Evolutionary conservation across 2,797 vertebrate species (phyloP).

Genomic region (Ctenopoma multispine): DNA sequence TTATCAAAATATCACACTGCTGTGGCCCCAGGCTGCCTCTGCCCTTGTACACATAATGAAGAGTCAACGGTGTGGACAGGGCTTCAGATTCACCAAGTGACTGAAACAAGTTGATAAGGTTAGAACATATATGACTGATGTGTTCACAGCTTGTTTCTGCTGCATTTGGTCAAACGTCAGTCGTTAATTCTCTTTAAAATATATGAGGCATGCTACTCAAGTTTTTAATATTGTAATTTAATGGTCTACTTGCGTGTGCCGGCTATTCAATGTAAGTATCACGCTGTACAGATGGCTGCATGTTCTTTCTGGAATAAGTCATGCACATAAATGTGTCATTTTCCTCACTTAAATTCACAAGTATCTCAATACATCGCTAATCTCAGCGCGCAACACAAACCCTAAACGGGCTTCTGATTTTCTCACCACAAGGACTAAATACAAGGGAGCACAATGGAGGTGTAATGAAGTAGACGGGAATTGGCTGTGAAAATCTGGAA

Average conservation of each 20-base stretch:
- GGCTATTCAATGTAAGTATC: conserved; percentile 13
- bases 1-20: no score
- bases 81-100: no score
- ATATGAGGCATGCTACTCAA: background rate
- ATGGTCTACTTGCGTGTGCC: conserved; percentile 23
- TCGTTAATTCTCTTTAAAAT: no score
- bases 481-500: conserved; percentile 70
- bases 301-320: no score
- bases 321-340: conserved; percentile 6
- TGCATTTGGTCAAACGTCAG: conserved; percentile 2
- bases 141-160: conserved; percentile 12
- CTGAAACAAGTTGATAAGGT: no score
- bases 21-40: no score
- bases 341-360: conserved; percentile 6
- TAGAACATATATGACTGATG: conserved; percentile 1
- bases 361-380: conserved; percentile 7
- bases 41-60: no score
- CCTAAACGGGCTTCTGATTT: conserved; percentile 23
- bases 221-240: conserved; percentile 8
- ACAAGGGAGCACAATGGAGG: conserved; percentile 44
- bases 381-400: conserved; percentile 23
- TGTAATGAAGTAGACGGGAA: conserved; percentile 60
- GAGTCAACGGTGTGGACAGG: no score
- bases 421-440: conserved; percentile 18
- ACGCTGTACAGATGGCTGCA: background rate